These are phyloP conservation scores for Diprion similis DNA, from an alignment of 1,140 invertebrate species.

Conservation along the genomic window DNA sequence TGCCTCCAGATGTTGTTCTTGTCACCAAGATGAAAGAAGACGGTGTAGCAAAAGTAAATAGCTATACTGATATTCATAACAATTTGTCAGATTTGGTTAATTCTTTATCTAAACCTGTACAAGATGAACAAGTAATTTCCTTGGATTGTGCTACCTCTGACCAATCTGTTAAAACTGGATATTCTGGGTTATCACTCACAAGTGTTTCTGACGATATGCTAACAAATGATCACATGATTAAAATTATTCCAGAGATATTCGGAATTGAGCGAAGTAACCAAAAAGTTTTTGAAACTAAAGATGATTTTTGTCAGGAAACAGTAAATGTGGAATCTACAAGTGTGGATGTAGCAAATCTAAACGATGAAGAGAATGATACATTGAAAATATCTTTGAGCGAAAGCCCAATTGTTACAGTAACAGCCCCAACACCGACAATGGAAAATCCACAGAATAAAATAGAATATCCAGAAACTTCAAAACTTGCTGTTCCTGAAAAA, in stretches of 20 bases:
- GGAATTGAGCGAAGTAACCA: background rate
- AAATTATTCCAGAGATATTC: constrained; percentile 9
- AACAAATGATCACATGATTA: background rate
- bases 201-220: no score
- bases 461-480: constrained; percentile 25
- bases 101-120: constrained; percentile 46
- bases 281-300: background rate
- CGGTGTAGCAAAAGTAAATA: constrained; percentile 10
- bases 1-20: constrained; percentile 40
- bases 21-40: constrained; percentile 17
- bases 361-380: background rate
- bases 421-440: constrained; percentile 46
- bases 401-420: constrained; percentile 39
- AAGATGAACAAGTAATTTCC: constrained; percentile 33
- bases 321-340: background rate
- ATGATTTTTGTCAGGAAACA: background rate
- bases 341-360: background rate
- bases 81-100: constrained; percentile 50
- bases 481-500: constrained; percentile 32
- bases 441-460: constrained; percentile 33
- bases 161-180: constrained; percentile 18
- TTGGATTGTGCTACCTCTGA: constrained; percentile 22
- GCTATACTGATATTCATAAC: constrained; percentile 18
- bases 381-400: constrained; percentile 9
- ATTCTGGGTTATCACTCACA: background rate